phyloP scores from a whole-genome alignment of 2,113 vertebrate species.

The Marcusenius ussheri region DNA sequence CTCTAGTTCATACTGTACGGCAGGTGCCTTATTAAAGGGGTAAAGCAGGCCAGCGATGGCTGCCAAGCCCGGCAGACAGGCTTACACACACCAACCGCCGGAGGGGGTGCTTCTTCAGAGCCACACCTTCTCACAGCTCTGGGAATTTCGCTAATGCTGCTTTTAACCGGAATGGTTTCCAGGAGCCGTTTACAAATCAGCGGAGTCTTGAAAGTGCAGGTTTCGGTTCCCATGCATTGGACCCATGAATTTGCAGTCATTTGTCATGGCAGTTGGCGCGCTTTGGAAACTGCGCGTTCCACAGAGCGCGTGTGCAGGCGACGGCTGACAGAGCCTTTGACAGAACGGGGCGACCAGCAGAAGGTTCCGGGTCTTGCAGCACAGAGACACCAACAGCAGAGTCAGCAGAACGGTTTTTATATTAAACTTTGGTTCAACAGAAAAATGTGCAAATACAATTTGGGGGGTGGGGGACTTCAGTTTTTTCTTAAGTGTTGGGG shows the following conservation, averaged over 20 bases:
- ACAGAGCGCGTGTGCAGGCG: background rate
- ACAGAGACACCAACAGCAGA: background rate
- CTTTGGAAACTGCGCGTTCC: background rate
- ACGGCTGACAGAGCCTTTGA: background rate
- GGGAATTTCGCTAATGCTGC: background rate
- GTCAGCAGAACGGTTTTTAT: background rate
- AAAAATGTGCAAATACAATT: background rate
- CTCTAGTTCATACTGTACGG: background rate
- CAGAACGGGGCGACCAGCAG: background rate
- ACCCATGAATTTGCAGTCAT: background rate
- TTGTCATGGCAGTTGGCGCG: background rate
- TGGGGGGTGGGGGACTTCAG: background rate
- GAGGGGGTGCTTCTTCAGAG: background rate
- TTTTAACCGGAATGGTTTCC: background rate
- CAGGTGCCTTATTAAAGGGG: background rate
- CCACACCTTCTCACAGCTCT: background rate
- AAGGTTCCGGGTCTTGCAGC: background rate
- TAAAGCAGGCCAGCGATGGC: background rate
- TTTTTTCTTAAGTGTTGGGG: too few relatives aligned
- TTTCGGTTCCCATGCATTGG: background rate
- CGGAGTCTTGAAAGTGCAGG: background rate
- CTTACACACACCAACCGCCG: background rate
- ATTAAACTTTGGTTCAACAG: slow-evolving; percentile 3
- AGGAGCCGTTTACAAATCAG: background rate
- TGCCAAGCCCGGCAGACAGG: background rate